These are phyloP conservation scores for Procavia capensis DNA, from an alignment of 2,113 vertebrate species.

Conservation along the genomic window DNA sequence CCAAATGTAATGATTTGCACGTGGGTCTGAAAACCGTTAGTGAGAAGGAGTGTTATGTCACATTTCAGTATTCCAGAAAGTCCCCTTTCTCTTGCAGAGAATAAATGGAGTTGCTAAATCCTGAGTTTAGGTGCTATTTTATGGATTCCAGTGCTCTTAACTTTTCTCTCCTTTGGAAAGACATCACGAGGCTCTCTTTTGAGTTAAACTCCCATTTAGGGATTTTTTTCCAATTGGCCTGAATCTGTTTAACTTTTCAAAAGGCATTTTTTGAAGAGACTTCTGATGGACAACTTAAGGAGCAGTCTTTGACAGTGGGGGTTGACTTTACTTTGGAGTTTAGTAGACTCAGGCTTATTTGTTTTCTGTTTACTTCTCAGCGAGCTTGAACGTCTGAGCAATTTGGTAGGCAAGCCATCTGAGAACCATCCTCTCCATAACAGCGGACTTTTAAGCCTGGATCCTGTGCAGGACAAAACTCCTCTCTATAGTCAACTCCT, in stretches of 20 bases:
- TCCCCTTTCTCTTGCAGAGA: background rate
- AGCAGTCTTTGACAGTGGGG: background rate
- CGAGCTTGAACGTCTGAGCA: slow-evolving; percentile 96
- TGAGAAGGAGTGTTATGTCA: background rate
- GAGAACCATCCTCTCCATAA: slow-evolving; percentile 99
- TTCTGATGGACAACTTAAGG: background rate
- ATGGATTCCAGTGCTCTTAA: background rate
- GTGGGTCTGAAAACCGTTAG: background rate
- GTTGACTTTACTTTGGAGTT: background rate
- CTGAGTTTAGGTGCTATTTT: background rate
- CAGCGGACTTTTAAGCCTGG: slow-evolving; percentile 95
- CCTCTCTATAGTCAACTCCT: slow-evolving; percentile 98
- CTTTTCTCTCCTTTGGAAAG: background rate
- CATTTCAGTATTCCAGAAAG: background rate
- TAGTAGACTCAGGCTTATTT: background rate
- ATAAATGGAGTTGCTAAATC: background rate
- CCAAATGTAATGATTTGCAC: slow-evolving; percentile 16
- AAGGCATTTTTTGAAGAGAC: background rate
- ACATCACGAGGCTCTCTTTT: background rate
- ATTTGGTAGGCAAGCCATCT: slow-evolving; percentile 96
- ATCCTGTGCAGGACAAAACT: slow-evolving; percentile 99
- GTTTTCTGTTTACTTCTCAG: slow-evolving; percentile 85
- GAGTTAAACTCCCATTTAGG: background rate
- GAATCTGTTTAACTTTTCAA: background rate
- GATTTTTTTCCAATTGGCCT: background rate